Percentiles rank a stretch among this genome's conserved stretches.
Evolutionary conservation across 2,113 vertebrate genomes (phyloP).

Genomic region (Cyanoderma ruficeps): DNA sequence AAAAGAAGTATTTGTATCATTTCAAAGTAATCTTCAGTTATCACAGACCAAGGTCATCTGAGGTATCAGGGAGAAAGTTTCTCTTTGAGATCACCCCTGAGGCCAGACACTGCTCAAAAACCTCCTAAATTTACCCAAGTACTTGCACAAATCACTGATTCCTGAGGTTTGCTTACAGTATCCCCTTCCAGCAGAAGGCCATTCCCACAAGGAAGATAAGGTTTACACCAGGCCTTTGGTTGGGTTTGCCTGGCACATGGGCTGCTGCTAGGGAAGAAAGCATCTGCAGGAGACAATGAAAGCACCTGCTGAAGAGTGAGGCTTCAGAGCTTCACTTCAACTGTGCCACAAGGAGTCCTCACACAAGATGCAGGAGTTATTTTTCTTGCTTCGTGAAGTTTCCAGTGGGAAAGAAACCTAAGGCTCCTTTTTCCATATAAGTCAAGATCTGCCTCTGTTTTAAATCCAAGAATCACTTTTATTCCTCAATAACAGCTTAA

Average conservation of each 20-base stretch:
- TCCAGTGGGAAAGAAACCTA: not conserved
- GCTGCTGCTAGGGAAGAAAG: not conserved
- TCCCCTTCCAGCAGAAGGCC: not conserved
- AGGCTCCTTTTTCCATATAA: not conserved
- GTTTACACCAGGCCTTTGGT: accelerated
- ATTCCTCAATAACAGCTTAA: not conserved
- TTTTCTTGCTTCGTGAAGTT: not conserved
- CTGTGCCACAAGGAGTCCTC: not conserved
- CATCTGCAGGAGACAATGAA: not conserved
- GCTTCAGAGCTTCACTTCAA: not conserved
- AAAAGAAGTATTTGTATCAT: not conserved
- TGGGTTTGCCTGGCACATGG: not conserved
- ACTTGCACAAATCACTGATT: not conserved
- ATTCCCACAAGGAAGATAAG: not conserved
- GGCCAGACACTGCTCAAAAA: not conserved
- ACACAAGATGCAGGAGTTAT: not conserved
- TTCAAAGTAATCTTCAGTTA: not conserved
- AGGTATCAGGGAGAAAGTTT: not conserved
- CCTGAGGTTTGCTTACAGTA: not conserved
- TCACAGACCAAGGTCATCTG: not conserved
- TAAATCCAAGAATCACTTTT: not conserved
- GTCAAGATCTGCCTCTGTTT: not conserved
- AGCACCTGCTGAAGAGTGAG: not conserved
- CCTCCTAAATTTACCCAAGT: not conserved
- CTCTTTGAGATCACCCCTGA: not conserved